Evolutionary conservation across 2,113 vertebrate species (phyloP).

Genomic region (Ibidorhyncha struthersii): DNA sequence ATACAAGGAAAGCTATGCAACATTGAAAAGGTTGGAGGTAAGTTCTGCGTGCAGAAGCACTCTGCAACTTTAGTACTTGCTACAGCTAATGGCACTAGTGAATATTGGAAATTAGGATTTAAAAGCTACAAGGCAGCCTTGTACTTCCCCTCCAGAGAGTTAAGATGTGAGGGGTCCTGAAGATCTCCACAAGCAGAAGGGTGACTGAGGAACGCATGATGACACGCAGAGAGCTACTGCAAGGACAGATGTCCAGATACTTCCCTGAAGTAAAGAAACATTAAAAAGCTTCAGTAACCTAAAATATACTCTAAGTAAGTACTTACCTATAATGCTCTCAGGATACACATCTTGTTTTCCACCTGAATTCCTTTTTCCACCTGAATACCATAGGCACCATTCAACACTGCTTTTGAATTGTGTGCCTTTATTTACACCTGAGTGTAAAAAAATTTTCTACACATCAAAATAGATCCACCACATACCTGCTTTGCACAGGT

Average conservation of each 20-base stretch:
- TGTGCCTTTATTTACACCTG: background rate
- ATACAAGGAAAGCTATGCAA: background rate
- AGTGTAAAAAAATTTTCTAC: background rate
- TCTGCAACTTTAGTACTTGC: background rate
- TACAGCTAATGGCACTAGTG: background rate
- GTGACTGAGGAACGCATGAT: background rate
- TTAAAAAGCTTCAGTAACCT: background rate
- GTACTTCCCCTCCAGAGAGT: background rate
- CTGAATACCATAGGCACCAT: background rate
- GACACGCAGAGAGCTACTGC: background rate
- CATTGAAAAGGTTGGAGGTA: background rate
- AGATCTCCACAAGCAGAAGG: background rate
- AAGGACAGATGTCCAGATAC: background rate
- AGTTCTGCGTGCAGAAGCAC: background rate
- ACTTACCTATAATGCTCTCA: background rate
- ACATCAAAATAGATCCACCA: background rate
- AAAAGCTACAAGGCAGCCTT: background rate
- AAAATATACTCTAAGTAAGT: background rate
- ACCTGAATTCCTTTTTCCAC: background rate
- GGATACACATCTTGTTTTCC: background rate
- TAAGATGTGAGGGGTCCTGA: background rate
- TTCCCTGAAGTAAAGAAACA: background rate
- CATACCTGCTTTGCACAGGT: background rate
- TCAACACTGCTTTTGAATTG: background rate
- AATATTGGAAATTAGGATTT: background rate